A percentile compares a stretch with the other conserved stretches of the same genome.
Evolutionary conservation across 2,888 invertebrate species (phyloP).

Genomic region (Pocota personata): DNA sequence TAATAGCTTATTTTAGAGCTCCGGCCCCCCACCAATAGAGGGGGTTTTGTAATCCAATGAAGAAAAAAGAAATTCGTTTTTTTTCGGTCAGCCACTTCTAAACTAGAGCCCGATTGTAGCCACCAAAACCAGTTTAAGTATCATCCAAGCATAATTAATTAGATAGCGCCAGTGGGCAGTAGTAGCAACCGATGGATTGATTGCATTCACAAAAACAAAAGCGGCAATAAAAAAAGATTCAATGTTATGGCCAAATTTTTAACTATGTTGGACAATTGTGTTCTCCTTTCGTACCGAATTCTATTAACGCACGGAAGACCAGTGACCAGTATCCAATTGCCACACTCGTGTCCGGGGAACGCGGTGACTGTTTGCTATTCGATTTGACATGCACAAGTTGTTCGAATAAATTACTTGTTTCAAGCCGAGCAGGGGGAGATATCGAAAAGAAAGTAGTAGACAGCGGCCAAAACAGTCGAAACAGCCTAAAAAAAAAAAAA

Average conservation of each 20-base stretch:
- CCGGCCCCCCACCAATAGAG: background rate
- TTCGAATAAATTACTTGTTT: conserved; percentile 49
- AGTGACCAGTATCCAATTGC: conserved; percentile 26
- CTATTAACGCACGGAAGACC: conserved; percentile 22
- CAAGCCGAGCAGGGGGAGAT: conserved; percentile 24
- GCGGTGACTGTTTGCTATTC: background rate
- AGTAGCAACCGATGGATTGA: background rate
- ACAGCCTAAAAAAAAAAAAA: conserved; percentile 25
- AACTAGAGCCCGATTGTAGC: background rate
- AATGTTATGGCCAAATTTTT: conserved; percentile 61
- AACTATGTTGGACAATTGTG: conserved; percentile 37
- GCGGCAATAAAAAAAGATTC: conserved; percentile 20
- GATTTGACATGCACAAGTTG: conserved; percentile 53
- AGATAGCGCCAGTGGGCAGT: conserved; percentile 41
- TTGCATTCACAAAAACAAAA: conserved; percentile 41
- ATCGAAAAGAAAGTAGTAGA: conserved; percentile 69
- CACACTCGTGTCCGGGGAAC: conserved; percentile 37
- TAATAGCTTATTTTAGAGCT: conserved; percentile 32
- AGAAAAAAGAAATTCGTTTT: conserved; percentile 14
- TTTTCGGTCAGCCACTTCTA: conserved; percentile 19
- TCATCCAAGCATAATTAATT: conserved; percentile 46
- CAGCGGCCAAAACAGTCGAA: conserved; percentile 6
- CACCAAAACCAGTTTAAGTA: conserved; percentile 43
- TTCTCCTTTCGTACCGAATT: conserved; percentile 39
- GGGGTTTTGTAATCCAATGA: conserved; percentile 43